phyloP scores from a whole-genome alignment of 1,140 invertebrate species.

The Drosophila littoralis region DNA sequence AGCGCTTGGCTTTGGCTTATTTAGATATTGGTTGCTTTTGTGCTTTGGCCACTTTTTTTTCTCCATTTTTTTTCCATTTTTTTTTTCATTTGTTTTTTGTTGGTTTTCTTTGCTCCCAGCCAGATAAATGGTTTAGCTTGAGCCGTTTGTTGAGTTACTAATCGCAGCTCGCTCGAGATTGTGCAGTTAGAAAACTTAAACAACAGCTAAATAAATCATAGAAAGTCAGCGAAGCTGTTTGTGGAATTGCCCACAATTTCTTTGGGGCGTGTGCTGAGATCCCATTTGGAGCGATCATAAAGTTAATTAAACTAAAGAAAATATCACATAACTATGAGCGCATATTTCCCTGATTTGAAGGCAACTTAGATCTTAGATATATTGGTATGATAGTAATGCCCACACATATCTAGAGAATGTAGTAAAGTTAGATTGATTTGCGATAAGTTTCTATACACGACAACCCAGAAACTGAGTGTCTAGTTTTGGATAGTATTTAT shows the following conservation, averaged over 20 bases:
- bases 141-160: slow-evolving; percentile 47
- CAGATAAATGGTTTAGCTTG: slow-evolving; percentile 28
- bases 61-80: neutral
- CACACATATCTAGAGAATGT: too few relatives aligned
- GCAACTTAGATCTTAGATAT: too few relatives aligned
- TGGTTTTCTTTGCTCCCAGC: slow-evolving; percentile 33
- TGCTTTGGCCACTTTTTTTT: slow-evolving; percentile 13
- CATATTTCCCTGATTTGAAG: too few relatives aligned
- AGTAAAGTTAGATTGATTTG: too few relatives aligned
- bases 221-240: slow-evolving; percentile 43
- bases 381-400: too few relatives aligned
- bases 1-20: slow-evolving; percentile 42
- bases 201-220: slow-evolving; percentile 50
- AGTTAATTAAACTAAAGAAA: slow-evolving; percentile 21
- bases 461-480: too few relatives aligned
- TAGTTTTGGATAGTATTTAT: too few relatives aligned
- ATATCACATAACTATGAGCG: slow-evolving; percentile 5
- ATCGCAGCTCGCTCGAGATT: slow-evolving; percentile 53
- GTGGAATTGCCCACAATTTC: slow-evolving; percentile 48
- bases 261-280: slow-evolving; percentile 58
- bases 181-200: slow-evolving; percentile 65
- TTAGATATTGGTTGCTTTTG: slow-evolving; percentile 52
- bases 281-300: slow-evolving; percentile 47
- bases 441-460: too few relatives aligned
- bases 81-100: slow-evolving; percentile 5